phyloP scores from a whole-genome alignment of 2,888 invertebrate species.

The Ochropleura plecta region DNA sequence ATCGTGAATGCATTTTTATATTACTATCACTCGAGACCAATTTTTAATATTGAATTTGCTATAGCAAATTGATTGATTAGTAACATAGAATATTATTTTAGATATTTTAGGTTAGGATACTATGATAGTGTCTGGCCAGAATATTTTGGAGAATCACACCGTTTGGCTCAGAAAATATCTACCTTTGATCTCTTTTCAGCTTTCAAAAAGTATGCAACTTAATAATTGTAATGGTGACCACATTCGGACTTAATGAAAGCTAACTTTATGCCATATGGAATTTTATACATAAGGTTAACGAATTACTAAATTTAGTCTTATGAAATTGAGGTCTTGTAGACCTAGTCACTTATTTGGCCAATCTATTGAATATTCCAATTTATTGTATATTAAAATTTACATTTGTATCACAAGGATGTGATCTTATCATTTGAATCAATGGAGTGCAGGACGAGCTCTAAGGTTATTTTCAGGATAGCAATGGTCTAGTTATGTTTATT shows the following conservation, averaged over 20 bases:
- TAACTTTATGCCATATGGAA: conserved; percentile 91
- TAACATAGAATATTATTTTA: conserved; percentile 89
- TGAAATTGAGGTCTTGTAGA: conserved; percentile 88
- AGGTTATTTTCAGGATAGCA: conserved; percentile 89
- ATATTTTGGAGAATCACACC: conserved; percentile 90
- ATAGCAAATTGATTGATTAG: conserved; percentile 88
- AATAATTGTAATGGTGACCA: conserved; percentile 88
- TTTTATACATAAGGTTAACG: conserved; percentile 90
- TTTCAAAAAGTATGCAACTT: conserved; percentile 90
- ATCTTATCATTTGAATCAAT: conserved; percentile 86
- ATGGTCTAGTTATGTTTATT: conserved; percentile 90
- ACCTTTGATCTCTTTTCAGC: conserved; percentile 90
- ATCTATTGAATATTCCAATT: conserved; percentile 90
- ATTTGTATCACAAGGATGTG: conserved; percentile 85
- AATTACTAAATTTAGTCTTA: conserved; percentile 91
- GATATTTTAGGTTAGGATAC: conserved; percentile 91
- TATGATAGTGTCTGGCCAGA: conserved; percentile 90
- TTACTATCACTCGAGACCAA: conserved; percentile 89
- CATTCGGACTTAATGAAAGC: conserved; percentile 90
- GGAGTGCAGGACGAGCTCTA: conserved; percentile 89
- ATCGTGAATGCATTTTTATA: conserved; percentile 87
- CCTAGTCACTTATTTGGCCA: conserved; percentile 91
- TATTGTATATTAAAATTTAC: conserved; percentile 89
- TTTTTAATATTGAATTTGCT: conserved; percentile 89
- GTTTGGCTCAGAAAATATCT: conserved; percentile 90